Evolutionary conservation across 2,888 invertebrate species (phyloP).

Genomic region (Callyntrura guangdongensis): DNA sequence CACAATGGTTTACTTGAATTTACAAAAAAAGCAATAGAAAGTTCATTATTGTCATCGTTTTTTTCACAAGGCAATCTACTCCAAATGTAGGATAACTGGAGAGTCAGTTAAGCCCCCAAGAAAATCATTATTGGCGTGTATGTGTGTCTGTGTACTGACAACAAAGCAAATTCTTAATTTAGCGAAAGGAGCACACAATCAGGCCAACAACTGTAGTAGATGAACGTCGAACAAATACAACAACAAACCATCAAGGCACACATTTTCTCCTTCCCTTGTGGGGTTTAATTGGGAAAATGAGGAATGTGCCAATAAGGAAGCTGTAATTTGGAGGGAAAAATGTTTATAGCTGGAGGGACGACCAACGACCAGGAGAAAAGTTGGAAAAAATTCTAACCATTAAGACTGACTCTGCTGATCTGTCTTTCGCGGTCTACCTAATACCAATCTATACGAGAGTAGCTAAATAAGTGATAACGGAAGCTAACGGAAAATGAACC

Average conservation of each 20-base stretch:
- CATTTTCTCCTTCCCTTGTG: neutral
- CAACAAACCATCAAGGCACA: neutral
- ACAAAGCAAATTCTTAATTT: conserved; percentile 32
- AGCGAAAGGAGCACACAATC: neutral
- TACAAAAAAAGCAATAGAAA: neutral
- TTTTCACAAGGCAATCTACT: neutral
- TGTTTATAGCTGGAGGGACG: no score
- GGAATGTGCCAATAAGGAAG: conserved; percentile 39
- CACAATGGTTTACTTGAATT: neutral
- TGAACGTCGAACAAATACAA: neutral
- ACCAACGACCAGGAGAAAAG: no score
- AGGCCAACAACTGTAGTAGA: neutral
- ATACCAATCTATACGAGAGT: no score
- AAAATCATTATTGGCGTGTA: neutral
- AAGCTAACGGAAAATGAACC: conserved; percentile 26
- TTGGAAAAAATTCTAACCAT: no score
- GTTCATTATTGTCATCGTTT: conserved; percentile 25
- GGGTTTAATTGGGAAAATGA: conserved; percentile 34
- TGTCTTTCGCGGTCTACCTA: no score
- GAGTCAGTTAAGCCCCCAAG: conserved; percentile 11
- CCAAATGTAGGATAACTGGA: neutral
- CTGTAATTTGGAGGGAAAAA: neutral
- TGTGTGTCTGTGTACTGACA: no score
- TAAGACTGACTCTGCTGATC: no score
- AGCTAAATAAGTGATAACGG: no score